phyloP scores from a whole-genome alignment of 37 sponge, comb jelly and placozoan genomes.

The Beroe forskalii region DNA sequence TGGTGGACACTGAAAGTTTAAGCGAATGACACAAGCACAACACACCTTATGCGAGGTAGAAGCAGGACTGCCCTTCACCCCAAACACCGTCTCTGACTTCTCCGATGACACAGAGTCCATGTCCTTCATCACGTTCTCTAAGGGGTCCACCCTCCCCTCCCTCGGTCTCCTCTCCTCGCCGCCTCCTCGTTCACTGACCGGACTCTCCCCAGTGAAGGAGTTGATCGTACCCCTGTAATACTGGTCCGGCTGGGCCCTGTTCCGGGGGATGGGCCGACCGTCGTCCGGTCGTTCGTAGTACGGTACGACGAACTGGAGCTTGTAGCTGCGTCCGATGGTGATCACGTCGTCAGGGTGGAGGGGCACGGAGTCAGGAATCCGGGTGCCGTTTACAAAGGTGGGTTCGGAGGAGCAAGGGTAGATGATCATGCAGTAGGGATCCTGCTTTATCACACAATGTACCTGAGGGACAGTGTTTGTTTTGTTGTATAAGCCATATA shows the following conservation, averaged over 20 bases:
- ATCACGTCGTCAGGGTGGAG: conserved; percentile 63
- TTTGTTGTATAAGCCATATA: too few relatives aligned
- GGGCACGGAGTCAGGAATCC: conserved; percentile 39
- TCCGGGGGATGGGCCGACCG: not conserved
- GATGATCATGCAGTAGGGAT: conserved; percentile 51
- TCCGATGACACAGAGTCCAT: not conserved
- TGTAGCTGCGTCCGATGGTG: conserved; percentile 52
- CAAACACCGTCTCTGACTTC: conserved; percentile 55
- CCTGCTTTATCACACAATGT: conserved; percentile 47
- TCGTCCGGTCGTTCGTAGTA: conserved; percentile 48
- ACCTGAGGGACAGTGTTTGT: too few relatives aligned
- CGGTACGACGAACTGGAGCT: conserved; percentile 60
- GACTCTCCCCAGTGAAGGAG: not conserved
- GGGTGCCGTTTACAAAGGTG: conserved; percentile 58
- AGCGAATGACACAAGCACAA: not conserved
- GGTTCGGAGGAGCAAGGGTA: conserved; percentile 41
- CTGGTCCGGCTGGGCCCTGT: conserved; percentile 46
- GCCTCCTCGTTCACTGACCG: not conserved
- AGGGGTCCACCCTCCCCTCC: too few relatives aligned
- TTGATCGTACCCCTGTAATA: conserved; percentile 29
- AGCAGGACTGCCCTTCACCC: conserved; percentile 32
- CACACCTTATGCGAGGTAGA: not conserved
- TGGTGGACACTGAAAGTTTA: too few relatives aligned
- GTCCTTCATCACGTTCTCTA: not conserved
- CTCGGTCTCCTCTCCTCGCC: not conserved